These are phyloP conservation scores for Columba janthina DNA, from an alignment of 2,113 vertebrate genomes.

Conservation along the genomic window DNA sequence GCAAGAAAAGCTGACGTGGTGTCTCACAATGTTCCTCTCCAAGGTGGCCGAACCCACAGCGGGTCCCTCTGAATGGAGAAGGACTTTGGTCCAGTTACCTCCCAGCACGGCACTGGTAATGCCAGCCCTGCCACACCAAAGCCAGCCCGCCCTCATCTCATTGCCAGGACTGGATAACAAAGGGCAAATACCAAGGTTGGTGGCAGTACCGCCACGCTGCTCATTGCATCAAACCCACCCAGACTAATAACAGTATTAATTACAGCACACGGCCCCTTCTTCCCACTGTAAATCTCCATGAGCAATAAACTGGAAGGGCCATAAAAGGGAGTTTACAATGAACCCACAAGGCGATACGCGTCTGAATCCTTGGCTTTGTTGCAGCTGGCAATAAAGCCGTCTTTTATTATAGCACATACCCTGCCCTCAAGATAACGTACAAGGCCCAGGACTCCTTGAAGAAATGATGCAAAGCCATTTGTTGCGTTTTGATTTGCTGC, in stretches of 20 bases:
- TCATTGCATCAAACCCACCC: not conserved
- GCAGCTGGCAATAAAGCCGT: constrained; percentile 45
- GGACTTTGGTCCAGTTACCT: not conserved
- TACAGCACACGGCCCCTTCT: constrained; percentile 3
- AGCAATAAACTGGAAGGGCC: constrained; percentile 28
- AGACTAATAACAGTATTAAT: constrained; percentile 11
- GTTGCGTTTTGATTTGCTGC: constrained; percentile 26
- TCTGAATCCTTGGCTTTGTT: not conserved
- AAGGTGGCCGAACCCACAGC: accelerated
- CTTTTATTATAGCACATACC: constrained; percentile 46
- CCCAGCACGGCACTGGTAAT: not conserved
- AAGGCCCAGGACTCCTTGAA: constrained; percentile 42
- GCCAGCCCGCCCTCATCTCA: not conserved
- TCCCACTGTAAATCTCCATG: constrained; percentile 55
- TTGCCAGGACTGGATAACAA: not conserved
- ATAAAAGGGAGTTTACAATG: constrained; percentile 34
- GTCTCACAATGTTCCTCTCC: accelerated
- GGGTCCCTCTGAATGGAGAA: not conserved
- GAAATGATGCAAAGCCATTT: constrained; percentile 20
- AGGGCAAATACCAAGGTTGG: not conserved
- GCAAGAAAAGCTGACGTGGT: not conserved
- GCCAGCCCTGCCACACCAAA: not conserved
- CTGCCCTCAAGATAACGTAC: constrained; percentile 55
- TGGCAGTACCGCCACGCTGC: accelerated
- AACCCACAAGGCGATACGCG: not conserved